Evolutionary conservation across 1,140 invertebrate genomes (phyloP), one percentile per base, ranked within the genome.

Genomic region (Colletes latitarsis): DNA sequence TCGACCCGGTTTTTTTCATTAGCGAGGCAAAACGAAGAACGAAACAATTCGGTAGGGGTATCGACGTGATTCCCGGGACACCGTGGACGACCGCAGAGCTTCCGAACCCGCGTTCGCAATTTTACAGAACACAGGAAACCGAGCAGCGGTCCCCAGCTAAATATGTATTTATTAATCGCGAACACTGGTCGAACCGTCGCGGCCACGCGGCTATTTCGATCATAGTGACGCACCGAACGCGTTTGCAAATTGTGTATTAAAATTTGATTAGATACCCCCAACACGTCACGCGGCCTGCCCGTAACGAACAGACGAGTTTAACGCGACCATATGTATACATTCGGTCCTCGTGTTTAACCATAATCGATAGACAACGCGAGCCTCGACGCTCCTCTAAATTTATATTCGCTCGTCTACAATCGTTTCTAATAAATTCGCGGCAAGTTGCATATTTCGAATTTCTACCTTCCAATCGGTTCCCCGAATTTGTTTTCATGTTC

Each of bases 121-220:
- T 57, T 57, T 57, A 6, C n/a, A 57, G 58, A 12, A 4, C 6
- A n/a, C 5, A 10, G 19, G 21, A 30, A 60, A 30, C 58, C 58
- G 58, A n/a, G 15, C 63, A 6, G 41, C 39, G 12, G 6, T 46
- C n/a, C 30, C 14, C 41, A 39, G 4, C 15, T 15, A n/a, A 53
- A 53, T 30, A n/a, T n/a, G n/a, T n/a, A 53, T 69, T 52, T 53
- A 53, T 69, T 69, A 52, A 69, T 69, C 6, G 49, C 9, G 30
- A 21, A 19, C 67, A 10, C 67, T 6, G 67, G 5, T 30, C 21
- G 46, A n/a, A 21, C 30, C 10, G 14, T 53, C 49, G 49, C 43
- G 9, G 9, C 46, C 49, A 43, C 19, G 30, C 30, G 46, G 21
- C 19, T 3, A 39, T 69, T 53, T 49, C 46, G 21, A 17, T 39